phyloP scores from a whole-genome alignment of 2,113 vertebrate genomes.

The Clarias batrachus region DNA sequence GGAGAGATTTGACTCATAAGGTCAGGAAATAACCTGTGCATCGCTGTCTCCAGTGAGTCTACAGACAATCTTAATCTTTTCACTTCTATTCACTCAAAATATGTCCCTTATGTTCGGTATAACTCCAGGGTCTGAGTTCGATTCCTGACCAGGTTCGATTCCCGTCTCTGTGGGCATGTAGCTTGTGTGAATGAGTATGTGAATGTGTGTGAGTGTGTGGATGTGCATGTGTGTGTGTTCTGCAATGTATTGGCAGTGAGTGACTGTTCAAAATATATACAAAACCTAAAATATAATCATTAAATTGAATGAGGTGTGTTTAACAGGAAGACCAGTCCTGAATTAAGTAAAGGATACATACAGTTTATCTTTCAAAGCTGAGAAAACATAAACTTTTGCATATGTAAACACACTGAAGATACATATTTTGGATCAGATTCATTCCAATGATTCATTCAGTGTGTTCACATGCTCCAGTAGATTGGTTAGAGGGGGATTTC shows the following conservation, averaged over 20 bases:
- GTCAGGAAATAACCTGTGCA: not conserved
- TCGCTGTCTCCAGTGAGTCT: not conserved
- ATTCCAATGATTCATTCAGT: constrained; percentile 9
- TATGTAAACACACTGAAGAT: not conserved
- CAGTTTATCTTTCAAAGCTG: not conserved
- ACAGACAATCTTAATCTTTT: not conserved
- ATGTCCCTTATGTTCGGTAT: not conserved
- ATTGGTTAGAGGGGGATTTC: constrained; percentile 11
- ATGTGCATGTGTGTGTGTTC: too few relatives aligned
- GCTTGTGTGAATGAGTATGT: too few relatives aligned
- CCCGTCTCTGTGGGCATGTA: too few relatives aligned
- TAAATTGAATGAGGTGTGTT: not conserved
- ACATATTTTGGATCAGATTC: not conserved
- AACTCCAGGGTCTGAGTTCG: too few relatives aligned
- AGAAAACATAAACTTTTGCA: constrained; percentile 2
- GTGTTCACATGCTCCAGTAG: constrained; percentile 19
- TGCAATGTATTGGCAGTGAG: too few relatives aligned
- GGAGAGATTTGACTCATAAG: not conserved
- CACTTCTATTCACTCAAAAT: not conserved
- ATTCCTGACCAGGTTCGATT: too few relatives aligned
- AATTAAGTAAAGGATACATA: not conserved
- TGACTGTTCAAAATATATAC: not conserved
- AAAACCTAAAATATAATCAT: not conserved
- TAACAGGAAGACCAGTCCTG: not conserved
- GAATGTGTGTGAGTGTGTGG: too few relatives aligned